Evolutionary conservation across 2,888 invertebrate genomes (phyloP).

Genomic region (Apamea anceps): DNA sequence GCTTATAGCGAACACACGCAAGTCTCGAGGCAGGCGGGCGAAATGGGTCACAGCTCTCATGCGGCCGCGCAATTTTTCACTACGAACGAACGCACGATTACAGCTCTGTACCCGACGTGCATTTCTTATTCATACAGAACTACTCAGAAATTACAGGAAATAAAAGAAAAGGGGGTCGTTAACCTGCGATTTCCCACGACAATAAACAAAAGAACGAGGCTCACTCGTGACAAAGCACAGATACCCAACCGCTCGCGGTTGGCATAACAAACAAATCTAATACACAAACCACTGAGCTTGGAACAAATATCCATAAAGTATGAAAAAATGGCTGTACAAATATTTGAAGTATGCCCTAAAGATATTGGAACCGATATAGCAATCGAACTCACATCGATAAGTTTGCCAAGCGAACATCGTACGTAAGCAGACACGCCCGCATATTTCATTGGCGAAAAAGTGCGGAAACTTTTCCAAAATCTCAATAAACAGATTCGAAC

Average conservation of each 20-base stretch:
- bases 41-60: constrained; percentile 50
- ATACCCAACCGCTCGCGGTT: constrained; percentile 8
- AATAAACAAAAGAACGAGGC: constrained; percentile 38
- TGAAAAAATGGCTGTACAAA: constrained; percentile 45
- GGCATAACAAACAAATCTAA: constrained; percentile 39
- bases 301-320: constrained; percentile 42
- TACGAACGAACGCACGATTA: constrained; percentile 43
- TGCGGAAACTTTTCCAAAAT: constrained; percentile 56
- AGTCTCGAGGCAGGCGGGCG: constrained; percentile 20
- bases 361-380: constrained; percentile 48
- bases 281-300: constrained; percentile 37
- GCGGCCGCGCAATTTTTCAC: constrained; percentile 40
- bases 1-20: constrained; percentile 31
- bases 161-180: constrained; percentile 7
- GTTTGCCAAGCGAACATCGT: constrained; percentile 17
- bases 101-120: constrained; percentile 23
- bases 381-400: constrained; percentile 43
- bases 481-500: constrained; percentile 64
- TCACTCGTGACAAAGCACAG: constrained; percentile 5
- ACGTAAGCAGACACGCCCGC: constrained; percentile 27
- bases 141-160: constrained; percentile 13
- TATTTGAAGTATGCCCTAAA: constrained; percentile 42
- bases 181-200: constrained; percentile 20
- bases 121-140: constrained; percentile 50
- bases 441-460: constrained; percentile 43